phyloP scores from a whole-genome alignment of 2,888 invertebrate species.

The Sesamia inferens region DNA sequence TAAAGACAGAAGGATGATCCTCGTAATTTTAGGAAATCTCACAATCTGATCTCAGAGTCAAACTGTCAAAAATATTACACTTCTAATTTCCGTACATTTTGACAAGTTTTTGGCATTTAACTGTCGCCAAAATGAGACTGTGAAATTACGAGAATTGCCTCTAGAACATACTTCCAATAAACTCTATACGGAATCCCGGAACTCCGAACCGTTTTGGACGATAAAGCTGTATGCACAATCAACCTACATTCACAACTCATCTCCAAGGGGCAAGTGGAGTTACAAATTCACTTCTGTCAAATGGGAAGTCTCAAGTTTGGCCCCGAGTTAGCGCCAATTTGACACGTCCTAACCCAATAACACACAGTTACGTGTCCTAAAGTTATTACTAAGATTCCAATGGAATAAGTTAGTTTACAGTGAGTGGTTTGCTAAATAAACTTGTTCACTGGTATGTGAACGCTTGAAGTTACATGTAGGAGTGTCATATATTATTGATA shows the following conservation, averaged over 20 bases:
- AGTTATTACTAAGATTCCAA: slow-evolving; percentile 65
- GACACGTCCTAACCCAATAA: slow-evolving; percentile 82
- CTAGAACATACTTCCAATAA: slow-evolving; percentile 20
- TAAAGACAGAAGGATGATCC: too few species aligned
- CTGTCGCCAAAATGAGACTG: too few species aligned
- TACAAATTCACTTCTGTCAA: slow-evolving; percentile 78
- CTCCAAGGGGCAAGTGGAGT: slow-evolving; percentile 74
- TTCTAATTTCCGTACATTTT: too few species aligned
- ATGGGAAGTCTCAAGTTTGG: slow-evolving; percentile 74
- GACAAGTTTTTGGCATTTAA: too few species aligned
- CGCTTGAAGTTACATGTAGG: neutral
- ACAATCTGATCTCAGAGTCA: too few species aligned
- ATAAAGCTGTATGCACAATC: slow-evolving; percentile 77
- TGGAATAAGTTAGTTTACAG: slow-evolving; percentile 52
- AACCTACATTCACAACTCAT: slow-evolving; percentile 80
- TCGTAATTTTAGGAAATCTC: too few species aligned
- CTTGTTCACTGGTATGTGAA: slow-evolving; percentile 22
- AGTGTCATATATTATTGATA: slow-evolving; percentile 14
- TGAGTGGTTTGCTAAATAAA: slow-evolving; percentile 53
- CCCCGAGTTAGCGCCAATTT: slow-evolving; percentile 73
- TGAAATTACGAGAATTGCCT: too few species aligned
- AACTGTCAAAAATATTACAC: too few species aligned
- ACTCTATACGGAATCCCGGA: slow-evolving; percentile 55
- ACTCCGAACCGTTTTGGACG: slow-evolving; percentile 38
- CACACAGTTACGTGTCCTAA: slow-evolving; percentile 61